Conservation (phyloP, 2,797 vertebrate genomes). For the Petrocephalus schoutedeni region DNA sequence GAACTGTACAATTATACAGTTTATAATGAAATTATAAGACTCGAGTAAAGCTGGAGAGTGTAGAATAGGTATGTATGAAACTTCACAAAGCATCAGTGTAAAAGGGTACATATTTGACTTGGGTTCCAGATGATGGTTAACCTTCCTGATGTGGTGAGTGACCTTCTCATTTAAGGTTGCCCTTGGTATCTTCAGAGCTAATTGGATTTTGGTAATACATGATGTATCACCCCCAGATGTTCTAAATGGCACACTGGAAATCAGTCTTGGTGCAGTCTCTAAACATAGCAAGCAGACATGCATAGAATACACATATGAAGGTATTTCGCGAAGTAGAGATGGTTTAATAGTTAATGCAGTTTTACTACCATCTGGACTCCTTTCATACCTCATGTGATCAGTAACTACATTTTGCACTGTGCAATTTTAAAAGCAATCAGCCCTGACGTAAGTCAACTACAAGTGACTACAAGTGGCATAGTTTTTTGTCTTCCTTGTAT, state of each 20-base stretch:
- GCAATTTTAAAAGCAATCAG: slow-evolving; percentile 12
- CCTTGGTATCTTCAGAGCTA: slow-evolving; percentile 33
- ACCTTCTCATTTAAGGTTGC: slow-evolving; percentile 36
- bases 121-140: slow-evolving; percentile 32
- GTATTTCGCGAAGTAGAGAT: slow-evolving; percentile 16
- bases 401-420: slow-evolving; percentile 12
- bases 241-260: slow-evolving; percentile 43
- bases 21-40: neutral
- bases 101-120: neutral
- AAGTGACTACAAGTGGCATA: neutral
- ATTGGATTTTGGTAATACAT: slow-evolving; percentile 47
- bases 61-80: neutral
- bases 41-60: neutral
- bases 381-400: neutral
- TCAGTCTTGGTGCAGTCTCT: slow-evolving; percentile 31
- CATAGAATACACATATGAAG: neutral
- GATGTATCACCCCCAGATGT: slow-evolving; percentile 42
- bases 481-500: neutral
- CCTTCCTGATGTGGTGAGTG: slow-evolving; percentile 35
- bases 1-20: neutral
- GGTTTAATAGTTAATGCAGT: slow-evolving; percentile 57
- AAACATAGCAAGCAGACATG: slow-evolving; percentile 25
- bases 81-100: neutral
- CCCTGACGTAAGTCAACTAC: neutral
- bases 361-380: slow-evolving; percentile 30